These are phyloP conservation scores for Xylota sylvarum DNA, from an alignment of 2,888 invertebrate species.

Conservation along the genomic window DNA sequence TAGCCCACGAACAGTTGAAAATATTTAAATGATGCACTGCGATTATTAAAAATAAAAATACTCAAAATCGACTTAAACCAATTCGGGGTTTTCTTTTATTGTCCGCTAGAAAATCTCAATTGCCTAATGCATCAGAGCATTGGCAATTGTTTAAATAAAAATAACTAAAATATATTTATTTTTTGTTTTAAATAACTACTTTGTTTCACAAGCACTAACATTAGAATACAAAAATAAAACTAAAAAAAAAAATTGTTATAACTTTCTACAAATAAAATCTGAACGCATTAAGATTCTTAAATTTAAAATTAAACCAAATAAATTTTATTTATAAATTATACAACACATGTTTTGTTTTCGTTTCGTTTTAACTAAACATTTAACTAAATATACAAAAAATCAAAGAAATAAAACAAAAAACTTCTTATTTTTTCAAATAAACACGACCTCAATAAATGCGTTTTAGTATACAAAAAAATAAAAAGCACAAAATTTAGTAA, in stretches of 20 bases:
- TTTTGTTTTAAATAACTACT: slow-evolving; percentile 37
- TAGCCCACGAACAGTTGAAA: too few relatives aligned
- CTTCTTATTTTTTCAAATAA: slow-evolving; percentile 26
- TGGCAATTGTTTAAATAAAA: slow-evolving; percentile 10
- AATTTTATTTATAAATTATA: slow-evolving; percentile 72
- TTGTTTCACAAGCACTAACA: slow-evolving; percentile 40
- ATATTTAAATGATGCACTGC: too few relatives aligned
- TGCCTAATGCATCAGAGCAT: not conserved
- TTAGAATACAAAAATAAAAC: slow-evolving; percentile 39
- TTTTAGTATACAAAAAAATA: slow-evolving; percentile 42
- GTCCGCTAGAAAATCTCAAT: not conserved
- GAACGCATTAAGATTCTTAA: slow-evolving; percentile 40
- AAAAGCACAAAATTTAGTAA: slow-evolving; percentile 43
- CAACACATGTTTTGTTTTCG: slow-evolving; percentile 61
- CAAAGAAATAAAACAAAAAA: slow-evolving; percentile 43
- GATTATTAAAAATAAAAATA: not conserved
- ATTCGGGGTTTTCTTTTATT: not conserved
- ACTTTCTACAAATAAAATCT: slow-evolving; percentile 44
- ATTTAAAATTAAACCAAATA: slow-evolving; percentile 49
- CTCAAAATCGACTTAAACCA: not conserved
- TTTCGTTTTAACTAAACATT: slow-evolving; percentile 55
- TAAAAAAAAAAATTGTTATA: slow-evolving; percentile 46
- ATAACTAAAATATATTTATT: slow-evolving; percentile 6
- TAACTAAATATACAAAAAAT: slow-evolving; percentile 57
- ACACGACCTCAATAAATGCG: slow-evolving; percentile 60